These are phyloP conservation scores for Limenitis camilla DNA, from an alignment of 2,888 invertebrate genomes.

Conservation along the genomic window DNA sequence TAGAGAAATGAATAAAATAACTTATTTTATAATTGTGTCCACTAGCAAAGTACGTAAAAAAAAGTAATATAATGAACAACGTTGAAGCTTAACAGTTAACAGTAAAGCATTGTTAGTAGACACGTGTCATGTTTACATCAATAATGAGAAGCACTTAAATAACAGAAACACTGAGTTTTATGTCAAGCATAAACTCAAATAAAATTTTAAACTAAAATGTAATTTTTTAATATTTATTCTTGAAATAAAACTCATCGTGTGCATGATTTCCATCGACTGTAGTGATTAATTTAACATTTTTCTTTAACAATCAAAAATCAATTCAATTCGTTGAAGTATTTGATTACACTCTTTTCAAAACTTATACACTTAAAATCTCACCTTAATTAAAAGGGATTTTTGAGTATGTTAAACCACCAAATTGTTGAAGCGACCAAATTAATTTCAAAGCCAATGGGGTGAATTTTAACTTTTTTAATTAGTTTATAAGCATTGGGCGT, in stretches of 20 bases:
- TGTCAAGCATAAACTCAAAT: background rate
- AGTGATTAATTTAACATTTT: background rate
- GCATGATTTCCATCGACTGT: background rate
- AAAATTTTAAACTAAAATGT: too few species aligned
- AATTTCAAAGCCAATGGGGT: constrained; percentile 42
- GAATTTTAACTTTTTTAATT: constrained; percentile 37
- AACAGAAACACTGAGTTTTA: background rate
- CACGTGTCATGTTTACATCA: constrained; percentile 14
- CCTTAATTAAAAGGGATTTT: constrained; percentile 16
- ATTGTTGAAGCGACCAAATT: constrained; percentile 47
- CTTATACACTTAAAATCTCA: constrained; percentile 7
- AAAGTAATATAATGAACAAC: constrained; percentile 2
- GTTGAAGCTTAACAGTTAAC: background rate
- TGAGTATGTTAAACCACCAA: constrained; percentile 40
- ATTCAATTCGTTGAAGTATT: background rate
- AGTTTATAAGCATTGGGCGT: constrained; percentile 52
- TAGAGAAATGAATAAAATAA: background rate
- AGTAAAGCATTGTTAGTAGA: constrained; percentile 15
- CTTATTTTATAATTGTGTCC: constrained; percentile 7
- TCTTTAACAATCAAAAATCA: background rate
- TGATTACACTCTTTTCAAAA: background rate
- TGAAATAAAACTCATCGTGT: constrained; percentile 2
- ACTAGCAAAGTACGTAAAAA: constrained; percentile 10
- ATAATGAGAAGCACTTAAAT: constrained; percentile 8
- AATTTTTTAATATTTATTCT: background rate